A percentile compares a stretch with the other conserved stretches of the same genome.
Evolutionary conservation across 92 coral and sea anemone species (phyloP).

Genomic region (Micromussa lordhowensis): DNA sequence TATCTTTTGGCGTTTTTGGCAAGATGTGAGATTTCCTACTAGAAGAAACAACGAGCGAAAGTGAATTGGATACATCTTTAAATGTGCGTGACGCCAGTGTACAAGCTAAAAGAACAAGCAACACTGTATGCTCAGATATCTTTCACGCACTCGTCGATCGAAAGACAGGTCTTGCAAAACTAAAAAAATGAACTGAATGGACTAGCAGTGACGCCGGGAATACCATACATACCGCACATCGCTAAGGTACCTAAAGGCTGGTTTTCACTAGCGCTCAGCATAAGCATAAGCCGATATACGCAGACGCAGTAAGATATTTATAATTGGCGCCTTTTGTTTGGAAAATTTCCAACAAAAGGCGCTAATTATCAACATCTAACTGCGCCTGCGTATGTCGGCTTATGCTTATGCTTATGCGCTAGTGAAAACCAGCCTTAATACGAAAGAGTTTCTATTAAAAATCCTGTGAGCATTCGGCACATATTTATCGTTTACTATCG

Average conservation of each 20-base stretch:
- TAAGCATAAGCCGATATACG: no score
- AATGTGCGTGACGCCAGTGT: background rate
- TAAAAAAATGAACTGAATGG: background rate
- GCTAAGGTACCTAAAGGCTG: background rate
- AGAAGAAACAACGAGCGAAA: background rate
- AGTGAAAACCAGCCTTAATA: no score
- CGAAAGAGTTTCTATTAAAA: background rate
- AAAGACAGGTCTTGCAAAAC: background rate
- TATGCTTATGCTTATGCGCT: no score
- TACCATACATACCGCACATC: background rate
- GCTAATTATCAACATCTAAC: no score
- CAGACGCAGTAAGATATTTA: no score
- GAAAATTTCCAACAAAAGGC: no score
- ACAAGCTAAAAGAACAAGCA: background rate
- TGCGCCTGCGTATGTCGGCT: no score
- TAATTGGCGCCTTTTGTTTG: no score
- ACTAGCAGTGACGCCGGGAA: background rate
- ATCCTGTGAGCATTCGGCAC: background rate
- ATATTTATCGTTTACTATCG: background rate
- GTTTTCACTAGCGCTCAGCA: no score
- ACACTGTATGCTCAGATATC: background rate
- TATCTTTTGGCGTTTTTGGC: slow-evolving; percentile 48
- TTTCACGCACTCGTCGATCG: background rate
- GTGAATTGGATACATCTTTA: background rate
- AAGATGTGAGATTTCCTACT: slow-evolving; percentile 58